A percentile compares a stretch with the other conserved stretches of the same genome.
Evolutionary conservation across 2,113 vertebrate species (phyloP).

Genomic region (Campylomormyrus numenius): DNA sequence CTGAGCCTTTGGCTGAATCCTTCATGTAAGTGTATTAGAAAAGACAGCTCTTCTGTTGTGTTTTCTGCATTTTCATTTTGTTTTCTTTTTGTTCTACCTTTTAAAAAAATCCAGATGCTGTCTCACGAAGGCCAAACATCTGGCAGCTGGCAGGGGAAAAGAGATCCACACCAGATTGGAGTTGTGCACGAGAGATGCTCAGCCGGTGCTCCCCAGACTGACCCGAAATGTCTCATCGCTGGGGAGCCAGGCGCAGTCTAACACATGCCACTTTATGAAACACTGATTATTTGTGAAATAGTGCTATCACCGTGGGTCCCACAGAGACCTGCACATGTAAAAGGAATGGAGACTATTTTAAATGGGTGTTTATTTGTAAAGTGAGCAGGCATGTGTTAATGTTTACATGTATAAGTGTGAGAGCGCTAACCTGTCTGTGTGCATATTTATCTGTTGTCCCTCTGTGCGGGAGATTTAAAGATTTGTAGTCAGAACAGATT

Average conservation of each 20-base stretch:
- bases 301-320: constrained; percentile 42
- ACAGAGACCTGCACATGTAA: constrained; percentile 29
- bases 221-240: constrained; percentile 40
- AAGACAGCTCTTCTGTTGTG: constrained; percentile 29
- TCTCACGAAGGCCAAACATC: constrained; percentile 59
- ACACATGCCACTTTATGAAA: constrained; percentile 48
- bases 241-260: constrained; percentile 34
- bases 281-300: constrained; percentile 43
- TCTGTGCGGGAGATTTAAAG: neutral
- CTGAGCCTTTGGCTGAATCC: neutral
- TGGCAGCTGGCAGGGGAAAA: constrained; percentile 60
- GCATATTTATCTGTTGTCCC: neutral
- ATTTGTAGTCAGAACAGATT: neutral
- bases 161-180: constrained; percentile 61
- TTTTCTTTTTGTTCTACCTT: constrained; percentile 65
- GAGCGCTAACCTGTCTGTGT: neutral
- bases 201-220: constrained; percentile 38
- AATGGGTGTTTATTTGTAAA: neutral
- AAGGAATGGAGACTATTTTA: neutral
- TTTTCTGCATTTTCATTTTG: constrained; percentile 49
- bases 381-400: neutral
- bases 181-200: constrained; percentile 43
- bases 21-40: neutral
- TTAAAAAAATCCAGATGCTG: constrained; percentile 59
- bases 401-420: neutral